A percentile compares a stretch with the other conserved stretches of the same genome.
Evolutionary conservation across 2,797 vertebrate species (phyloP).

Genomic region (Alfaro cultratus): DNA sequence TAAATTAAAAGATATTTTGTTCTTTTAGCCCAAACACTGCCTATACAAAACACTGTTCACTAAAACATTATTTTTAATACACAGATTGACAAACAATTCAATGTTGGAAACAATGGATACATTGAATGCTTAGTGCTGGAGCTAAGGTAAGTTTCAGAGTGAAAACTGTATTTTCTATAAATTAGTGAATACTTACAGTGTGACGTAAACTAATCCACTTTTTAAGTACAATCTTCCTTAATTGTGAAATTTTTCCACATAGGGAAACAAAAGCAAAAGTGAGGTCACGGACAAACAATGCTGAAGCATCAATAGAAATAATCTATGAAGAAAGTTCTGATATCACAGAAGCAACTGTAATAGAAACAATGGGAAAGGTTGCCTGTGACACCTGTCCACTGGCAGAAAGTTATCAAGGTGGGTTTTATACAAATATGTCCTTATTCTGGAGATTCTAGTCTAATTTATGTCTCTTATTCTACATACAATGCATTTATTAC

Average conservation of each 20-base stretch:
- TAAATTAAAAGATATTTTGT: background rate
- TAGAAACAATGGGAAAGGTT: fast-evolving
- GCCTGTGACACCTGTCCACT: fast-evolving
- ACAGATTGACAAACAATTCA: fast-evolving
- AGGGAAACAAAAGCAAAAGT: background rate
- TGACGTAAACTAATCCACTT: background rate
- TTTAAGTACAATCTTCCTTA: too few species aligned
- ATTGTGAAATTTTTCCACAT: conserved; percentile 9
- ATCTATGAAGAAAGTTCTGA: background rate
- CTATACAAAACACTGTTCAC: background rate
- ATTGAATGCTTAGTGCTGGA: background rate
- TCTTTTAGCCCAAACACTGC: background rate
- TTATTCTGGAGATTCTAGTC: background rate
- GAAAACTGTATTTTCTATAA: background rate
- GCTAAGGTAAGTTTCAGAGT: conserved; percentile 36
- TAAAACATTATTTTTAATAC: background rate
- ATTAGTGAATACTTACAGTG: background rate
- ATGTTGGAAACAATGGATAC: fast-evolving
- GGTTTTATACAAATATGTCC: background rate
- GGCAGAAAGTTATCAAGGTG: fast-evolving
- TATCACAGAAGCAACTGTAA: fast-evolving
- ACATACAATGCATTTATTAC: background rate
- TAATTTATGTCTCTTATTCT: background rate
- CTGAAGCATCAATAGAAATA: conserved; percentile 48
- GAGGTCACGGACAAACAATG: fast-evolving